phyloP scores from a whole-genome alignment of 2,797 vertebrate species.

The Hozukius guyotensis region DNA sequence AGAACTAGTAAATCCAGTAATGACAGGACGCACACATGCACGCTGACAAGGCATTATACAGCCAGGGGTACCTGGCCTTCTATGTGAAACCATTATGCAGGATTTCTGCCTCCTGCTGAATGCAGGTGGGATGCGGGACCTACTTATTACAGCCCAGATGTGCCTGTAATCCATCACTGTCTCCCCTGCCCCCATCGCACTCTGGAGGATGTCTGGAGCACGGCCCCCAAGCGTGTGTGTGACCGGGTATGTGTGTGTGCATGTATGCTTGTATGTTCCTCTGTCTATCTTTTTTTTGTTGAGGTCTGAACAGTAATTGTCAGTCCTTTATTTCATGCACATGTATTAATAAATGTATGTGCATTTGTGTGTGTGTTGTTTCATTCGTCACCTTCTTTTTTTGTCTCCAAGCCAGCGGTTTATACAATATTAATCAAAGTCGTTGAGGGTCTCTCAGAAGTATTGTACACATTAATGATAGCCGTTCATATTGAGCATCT shows the following conservation, averaged over 20 bases:
- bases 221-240: slow-evolving; percentile 41
- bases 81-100: slow-evolving; percentile 78
- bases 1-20: slow-evolving; percentile 62
- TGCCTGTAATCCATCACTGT: slow-evolving; percentile 83
- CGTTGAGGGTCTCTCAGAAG: slow-evolving; percentile 42
- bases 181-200: slow-evolving; percentile 70
- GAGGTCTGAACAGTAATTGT: not conserved
- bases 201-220: slow-evolving; percentile 75
- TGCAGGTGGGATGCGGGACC: slow-evolving; percentile 81
- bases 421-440: slow-evolving; percentile 58
- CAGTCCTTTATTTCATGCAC: not conserved
- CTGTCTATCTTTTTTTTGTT: not conserved
- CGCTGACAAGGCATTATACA: slow-evolving; percentile 75
- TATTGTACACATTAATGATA: slow-evolving; percentile 56
- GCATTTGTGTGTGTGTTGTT: slow-evolving; percentile 1
- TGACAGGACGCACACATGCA: slow-evolving; percentile 56
- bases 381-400: slow-evolving; percentile 1
- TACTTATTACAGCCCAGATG: slow-evolving; percentile 83
- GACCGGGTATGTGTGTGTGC: slow-evolving; percentile 16
- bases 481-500: slow-evolving; percentile 34
- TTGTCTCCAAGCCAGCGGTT: slow-evolving; percentile 7
- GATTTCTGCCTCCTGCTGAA: slow-evolving; percentile 76
- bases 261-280: not conserved
- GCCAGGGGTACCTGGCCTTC: slow-evolving; percentile 68
- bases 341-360: not conserved